Conservation (phyloP, 2,888 invertebrate species). For the Limnephilus auricula region DNA sequence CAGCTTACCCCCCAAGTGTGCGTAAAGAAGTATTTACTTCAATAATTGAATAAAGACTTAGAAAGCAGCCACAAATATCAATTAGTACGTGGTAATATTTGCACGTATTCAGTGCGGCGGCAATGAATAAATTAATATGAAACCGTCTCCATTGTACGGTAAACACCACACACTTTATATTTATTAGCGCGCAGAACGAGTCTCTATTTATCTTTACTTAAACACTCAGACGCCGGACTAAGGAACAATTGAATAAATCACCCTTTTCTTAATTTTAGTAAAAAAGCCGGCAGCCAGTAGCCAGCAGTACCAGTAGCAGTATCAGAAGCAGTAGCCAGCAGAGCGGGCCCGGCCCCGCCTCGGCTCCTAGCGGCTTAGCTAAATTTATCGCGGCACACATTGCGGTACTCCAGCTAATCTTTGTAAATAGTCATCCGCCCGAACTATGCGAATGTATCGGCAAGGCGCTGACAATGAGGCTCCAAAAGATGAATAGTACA, state of each 20-base stretch:
- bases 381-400: constrained; percentile 64
- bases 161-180: constrained; percentile 4
- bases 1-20: no score
- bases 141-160: background rate
- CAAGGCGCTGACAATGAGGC: constrained; percentile 60
- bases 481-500: constrained; percentile 64
- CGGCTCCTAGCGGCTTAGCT: constrained; percentile 54
- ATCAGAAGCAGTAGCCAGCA: constrained; percentile 4
- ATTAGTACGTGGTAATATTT: no score
- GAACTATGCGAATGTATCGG: constrained; percentile 60
- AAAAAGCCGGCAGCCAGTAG: constrained; percentile 46
- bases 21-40: no score
- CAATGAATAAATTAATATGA: background rate
- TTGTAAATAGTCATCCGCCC: constrained; percentile 60
- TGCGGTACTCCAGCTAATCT: constrained; percentile 60
- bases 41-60: no score
- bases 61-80: no score
- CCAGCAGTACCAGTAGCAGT: constrained; percentile 26
- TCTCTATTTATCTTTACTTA: constrained; percentile 49
- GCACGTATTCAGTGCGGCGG: no score
- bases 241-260: constrained; percentile 44
- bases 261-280: constrained; percentile 55
- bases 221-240: constrained; percentile 46
- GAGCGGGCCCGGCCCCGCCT: background rate
- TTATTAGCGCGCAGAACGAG: constrained; percentile 4